Conservation (phyloP, 2,113 vertebrate genomes). For the Hypocryptadius cinnamomeus region DNA sequence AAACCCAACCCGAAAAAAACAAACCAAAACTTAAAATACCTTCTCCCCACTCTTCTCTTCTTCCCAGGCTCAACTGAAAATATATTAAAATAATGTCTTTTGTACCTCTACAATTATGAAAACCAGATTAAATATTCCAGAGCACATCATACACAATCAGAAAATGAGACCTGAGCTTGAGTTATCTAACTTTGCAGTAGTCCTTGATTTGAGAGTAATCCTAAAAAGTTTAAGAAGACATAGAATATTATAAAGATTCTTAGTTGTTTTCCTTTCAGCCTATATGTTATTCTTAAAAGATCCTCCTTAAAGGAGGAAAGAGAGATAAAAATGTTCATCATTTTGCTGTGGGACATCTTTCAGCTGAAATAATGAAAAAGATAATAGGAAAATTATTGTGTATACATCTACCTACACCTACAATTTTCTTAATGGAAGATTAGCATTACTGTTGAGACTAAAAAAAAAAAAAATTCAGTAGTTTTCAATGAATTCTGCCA, state of each 20-base stretch:
- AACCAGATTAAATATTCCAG: neutral
- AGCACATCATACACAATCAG: neutral
- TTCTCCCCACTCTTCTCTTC: neutral
- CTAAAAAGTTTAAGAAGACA: neutral
- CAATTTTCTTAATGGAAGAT: neutral
- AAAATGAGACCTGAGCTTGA: neutral
- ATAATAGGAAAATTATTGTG: neutral
- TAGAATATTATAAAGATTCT: neutral
- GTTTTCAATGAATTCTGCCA: neutral
- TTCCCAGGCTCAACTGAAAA: neutral
- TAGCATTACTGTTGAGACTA: neutral
- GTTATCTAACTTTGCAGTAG: neutral
- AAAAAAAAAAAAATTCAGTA: neutral
- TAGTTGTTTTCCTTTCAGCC: neutral
- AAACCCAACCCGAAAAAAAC: no score
- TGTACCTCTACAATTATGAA: neutral
- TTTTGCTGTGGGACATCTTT: neutral
- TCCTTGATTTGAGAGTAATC: neutral
- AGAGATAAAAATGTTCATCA: neutral
- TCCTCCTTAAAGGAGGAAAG: neutral
- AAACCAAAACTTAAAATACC: neutral
- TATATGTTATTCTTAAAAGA: rapidly evolving
- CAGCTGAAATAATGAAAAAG: neutral
- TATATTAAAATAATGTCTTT: neutral
- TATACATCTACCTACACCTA: neutral